Evolutionary conservation across 2,888 invertebrate genomes (phyloP).

Genomic region (Hirudinaria manillensis): DNA sequence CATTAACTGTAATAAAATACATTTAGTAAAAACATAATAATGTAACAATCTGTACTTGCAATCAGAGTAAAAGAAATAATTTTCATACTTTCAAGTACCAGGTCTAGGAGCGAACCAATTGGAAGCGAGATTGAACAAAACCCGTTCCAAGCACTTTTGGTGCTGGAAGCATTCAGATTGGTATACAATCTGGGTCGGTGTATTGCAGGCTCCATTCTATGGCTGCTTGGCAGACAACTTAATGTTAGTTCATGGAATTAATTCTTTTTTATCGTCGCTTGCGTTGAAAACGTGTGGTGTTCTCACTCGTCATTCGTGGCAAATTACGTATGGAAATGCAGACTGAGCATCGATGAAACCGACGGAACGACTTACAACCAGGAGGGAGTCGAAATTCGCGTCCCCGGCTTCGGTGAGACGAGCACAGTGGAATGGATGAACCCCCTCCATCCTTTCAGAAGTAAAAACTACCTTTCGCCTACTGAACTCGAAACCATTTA

Average conservation of each 20-base stretch:
- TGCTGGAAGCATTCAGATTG: conserved; percentile 77
- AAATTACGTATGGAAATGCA: background rate
- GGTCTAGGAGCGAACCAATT: conserved; percentile 81
- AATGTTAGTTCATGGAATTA: conserved; percentile 43
- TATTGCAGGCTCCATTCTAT: conserved; percentile 79
- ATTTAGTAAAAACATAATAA: too few relatives aligned
- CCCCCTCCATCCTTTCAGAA: conserved; percentile 65
- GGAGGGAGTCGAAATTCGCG: conserved; percentile 71
- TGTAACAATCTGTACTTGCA: background rate
- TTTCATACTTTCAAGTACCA: conserved; percentile 65
- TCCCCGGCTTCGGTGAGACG: conserved; percentile 84
- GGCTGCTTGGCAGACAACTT: conserved; percentile 78
- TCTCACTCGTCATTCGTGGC: background rate
- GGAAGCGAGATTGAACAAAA: conserved; percentile 72
- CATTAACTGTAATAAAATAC: too few relatives aligned
- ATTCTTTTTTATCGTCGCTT: too few relatives aligned
- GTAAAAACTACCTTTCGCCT: conserved; percentile 43
- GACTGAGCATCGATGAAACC: background rate
- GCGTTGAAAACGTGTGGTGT: background rate
- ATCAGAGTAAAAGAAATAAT: background rate
- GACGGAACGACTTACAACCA: conserved; percentile 59
- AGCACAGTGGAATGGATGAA: conserved; percentile 89
- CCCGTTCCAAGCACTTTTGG: conserved; percentile 72
- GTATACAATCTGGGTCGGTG: conserved; percentile 90
- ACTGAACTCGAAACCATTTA: background rate